These are phyloP conservation scores for Ascidia mentula DNA, from an alignment of 23 tunicate species.

Conservation along the genomic window DNA sequence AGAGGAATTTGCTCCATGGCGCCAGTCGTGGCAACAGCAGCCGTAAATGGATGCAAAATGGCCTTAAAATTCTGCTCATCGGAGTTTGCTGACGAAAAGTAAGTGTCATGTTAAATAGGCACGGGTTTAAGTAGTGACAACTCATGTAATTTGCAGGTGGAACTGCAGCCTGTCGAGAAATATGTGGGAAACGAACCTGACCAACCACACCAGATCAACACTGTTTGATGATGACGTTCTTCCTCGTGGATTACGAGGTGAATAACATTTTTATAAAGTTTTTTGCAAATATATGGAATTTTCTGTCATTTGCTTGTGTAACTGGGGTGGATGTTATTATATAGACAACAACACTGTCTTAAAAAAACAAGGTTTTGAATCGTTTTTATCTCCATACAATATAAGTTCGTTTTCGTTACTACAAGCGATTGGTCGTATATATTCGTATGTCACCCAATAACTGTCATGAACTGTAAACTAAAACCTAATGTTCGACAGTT, in stretches of 20 bases:
- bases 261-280: background rate
- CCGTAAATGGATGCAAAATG: background rate
- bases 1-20: background rate
- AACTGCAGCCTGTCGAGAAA: conserved; percentile 2
- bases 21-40: background rate
- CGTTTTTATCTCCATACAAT: no score
- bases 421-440: no score
- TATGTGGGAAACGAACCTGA: background rate
- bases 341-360: no score
- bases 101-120: background rate
- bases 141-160: background rate
- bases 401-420: no score
- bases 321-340: no score
- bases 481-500: no score
- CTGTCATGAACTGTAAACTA: no score
- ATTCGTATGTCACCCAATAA: no score
- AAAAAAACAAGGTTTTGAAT: no score
- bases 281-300: background rate
- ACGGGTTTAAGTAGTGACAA: background rate
- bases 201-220: background rate
- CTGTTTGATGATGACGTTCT: background rate
- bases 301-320: background rate
- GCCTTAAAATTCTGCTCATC: background rate
- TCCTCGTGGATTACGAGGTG: background rate
- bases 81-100: background rate